Evolutionary conservation across 2,113 vertebrate genomes (phyloP), one percentile per base, ranked within the genome.

Genomic region (Lampris incognitus): DNA sequence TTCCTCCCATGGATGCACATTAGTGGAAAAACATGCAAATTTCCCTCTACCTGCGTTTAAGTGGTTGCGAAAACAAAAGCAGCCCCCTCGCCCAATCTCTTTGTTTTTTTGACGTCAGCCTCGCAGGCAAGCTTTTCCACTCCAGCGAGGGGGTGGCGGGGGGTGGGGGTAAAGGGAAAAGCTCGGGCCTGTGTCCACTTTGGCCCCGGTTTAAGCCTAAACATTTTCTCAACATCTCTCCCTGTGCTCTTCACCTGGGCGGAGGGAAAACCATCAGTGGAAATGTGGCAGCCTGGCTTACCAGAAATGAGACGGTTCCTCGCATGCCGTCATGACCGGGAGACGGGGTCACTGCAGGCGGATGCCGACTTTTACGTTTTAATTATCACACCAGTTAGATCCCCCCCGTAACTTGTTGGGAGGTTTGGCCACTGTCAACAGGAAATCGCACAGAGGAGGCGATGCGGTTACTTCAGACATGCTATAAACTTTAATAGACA

Each of bases 401-500:
- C 8, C 61, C 8, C 36, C 38, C 6, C 2, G n/a, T 64, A 9
- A 37, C 38, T 50, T 8, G 9, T 8, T 36, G 51, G n/a, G 11
- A 60, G 8, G 6, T 41, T 3, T 48, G 3, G 5, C 4, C 24
- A 38, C 39, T 11, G 24, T 6, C 36, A 6, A 5, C 61, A 48
- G 10, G 0, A 49, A 9, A 37, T 9, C 8, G 8, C 54, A n/a
- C 36, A 68, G 60, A 36, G 55, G 57, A 68, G 0, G 46, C 66
- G 65, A 37, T 48, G 78, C 69, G 66, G 24, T 13, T 60, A 72
- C 82, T 90, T 92, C 75, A 83, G 90, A 93, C 93, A 94, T 95
- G 94, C 94, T 94, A 95, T 93, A 93, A 90, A 94, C 87, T 95
- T 95, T 95, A 95, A 94, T 95, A 93, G 91, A 95, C 93, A 93